Evolutionary conservation across 2,888 invertebrate species (phyloP).

Genomic region (Caenorhabditis afra): DNA sequence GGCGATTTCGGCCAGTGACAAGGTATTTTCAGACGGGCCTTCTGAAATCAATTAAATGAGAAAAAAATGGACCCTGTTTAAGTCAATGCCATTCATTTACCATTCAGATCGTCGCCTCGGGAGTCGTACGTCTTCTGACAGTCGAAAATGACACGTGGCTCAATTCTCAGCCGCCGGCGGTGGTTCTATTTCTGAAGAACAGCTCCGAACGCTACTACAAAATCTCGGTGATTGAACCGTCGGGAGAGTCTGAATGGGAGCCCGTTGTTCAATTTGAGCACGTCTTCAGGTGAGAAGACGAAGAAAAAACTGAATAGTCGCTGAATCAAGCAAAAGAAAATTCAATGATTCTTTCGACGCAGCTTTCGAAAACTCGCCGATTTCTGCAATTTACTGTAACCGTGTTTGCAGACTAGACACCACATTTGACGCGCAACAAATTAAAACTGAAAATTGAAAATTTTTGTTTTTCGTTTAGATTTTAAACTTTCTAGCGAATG

Average conservation of each 20-base stretch:
- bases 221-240: constrained; percentile 44
- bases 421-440: no score
- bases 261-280: constrained; percentile 34
- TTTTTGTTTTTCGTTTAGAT: no score
- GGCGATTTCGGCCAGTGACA: constrained; percentile 43
- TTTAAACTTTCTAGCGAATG: no score
- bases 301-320: neutral
- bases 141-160: constrained; percentile 15
- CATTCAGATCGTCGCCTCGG: constrained; percentile 33
- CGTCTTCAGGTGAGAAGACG: constrained; percentile 15
- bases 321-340: no score
- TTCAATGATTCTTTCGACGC: no score
- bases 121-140: constrained; percentile 23
- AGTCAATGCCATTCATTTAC: neutral
- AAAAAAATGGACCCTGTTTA: neutral
- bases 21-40: constrained; percentile 6
- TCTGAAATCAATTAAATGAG: no score
- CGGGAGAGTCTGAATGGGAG: constrained; percentile 32
- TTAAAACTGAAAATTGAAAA: no score
- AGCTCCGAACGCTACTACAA: constrained; percentile 35
- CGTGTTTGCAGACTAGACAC: no score
- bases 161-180: constrained; percentile 9
- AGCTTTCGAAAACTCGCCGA: no score
- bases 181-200: constrained; percentile 35
- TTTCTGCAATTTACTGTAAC: no score